Evolutionary conservation across 2,888 invertebrate genomes (phyloP), one percentile per base, ranked within the genome.

Genomic region (Dynastes hyllus): DNA sequence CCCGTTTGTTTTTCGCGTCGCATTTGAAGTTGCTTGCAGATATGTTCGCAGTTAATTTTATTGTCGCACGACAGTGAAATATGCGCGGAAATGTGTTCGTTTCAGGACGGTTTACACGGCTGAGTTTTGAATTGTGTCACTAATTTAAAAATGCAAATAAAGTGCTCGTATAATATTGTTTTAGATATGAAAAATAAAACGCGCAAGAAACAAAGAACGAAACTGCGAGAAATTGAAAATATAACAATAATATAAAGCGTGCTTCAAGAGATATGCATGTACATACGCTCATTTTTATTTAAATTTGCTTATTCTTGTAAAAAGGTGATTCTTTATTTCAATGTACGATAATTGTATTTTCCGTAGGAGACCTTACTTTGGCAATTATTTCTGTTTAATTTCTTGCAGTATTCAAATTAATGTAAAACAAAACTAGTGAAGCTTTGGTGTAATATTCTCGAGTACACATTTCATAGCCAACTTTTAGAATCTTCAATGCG

Each of bases 21-120:
- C 51, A 69, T 51, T 69, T 22, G 69, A 69, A 50, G 69, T 69
- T n/a, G 40, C 51, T 13, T 2, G 45, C 27, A 51, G 69, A 69
- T 69, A 51, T 16, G 69, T 51, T 40, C 58, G 73, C 58, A 73
- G 73, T 73, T 73, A 73, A 73, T 73, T 73, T 58, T 58, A 58
- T 73, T 73, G 55, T 58, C 11, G 73, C 16, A 8, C 13, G 73
- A 73, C 73, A 73, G 40, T 73, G 58, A 58, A 58, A 73, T 58
- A 73, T 73, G 58, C 58, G 22, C 22, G 45, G 37, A 73, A 37
- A 58, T 32, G 73, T 58, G 16, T 40, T 58, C 73, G 55, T 58
- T 73, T 58, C 37, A 55, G 9, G 37, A 40, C 27, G 37, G n/a
- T n/a, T n/a, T n/a, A n/a, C 32, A 4, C 16, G 73, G 13, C 16